Evolutionary conservation across 2,113 vertebrate genomes (phyloP).

Genomic region (Ictidomys tridecemlineatus): DNA sequence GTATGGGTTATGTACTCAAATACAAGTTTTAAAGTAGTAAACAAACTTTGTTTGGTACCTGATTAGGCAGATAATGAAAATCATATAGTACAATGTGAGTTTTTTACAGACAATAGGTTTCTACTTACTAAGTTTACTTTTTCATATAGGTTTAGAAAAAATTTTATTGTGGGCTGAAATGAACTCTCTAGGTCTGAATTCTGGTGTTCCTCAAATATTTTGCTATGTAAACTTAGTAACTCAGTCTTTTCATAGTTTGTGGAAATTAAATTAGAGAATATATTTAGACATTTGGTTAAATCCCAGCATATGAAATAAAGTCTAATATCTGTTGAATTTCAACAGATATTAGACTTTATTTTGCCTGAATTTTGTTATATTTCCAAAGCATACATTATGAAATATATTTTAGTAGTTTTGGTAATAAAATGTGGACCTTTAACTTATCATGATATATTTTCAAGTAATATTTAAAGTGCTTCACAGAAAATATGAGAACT

Average conservation of each 20-base stretch:
- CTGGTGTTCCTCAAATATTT: neutral
- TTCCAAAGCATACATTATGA: neutral
- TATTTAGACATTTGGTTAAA: neutral
- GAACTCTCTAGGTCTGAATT: neutral
- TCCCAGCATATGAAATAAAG: neutral
- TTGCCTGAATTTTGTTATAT: neutral
- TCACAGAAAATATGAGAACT: neutral
- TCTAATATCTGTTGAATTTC: too few relatives aligned
- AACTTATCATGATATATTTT: neutral
- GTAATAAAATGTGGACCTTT: neutral
- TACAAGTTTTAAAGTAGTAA: constrained; percentile 47
- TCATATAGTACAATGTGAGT: neutral
- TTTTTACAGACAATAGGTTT: neutral
- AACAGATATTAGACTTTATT: neutral
- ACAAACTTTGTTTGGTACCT: neutral
- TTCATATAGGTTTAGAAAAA: neutral
- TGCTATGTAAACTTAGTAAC: neutral
- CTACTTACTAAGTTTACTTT: neutral
- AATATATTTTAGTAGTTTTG: neutral
- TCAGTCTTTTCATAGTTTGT: neutral
- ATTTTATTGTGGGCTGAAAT: neutral
- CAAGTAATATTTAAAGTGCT: neutral
- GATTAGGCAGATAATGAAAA: neutral
- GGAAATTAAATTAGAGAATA: constrained; percentile 37
- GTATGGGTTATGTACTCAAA: neutral